Conservation (phyloP, 2,888 invertebrate species). For the Aphidius colemani region DNA sequence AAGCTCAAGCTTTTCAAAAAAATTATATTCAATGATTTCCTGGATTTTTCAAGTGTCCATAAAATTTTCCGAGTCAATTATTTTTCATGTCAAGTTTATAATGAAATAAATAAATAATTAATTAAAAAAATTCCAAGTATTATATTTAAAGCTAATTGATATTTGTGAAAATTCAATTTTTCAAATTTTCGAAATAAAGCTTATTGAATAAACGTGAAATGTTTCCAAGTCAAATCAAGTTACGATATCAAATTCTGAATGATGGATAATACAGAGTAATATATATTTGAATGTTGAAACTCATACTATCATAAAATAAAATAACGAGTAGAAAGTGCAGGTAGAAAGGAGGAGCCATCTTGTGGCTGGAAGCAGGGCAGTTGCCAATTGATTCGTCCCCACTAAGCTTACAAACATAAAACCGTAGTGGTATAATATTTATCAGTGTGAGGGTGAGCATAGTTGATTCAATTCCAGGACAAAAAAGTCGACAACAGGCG, state of each 20-base stretch:
- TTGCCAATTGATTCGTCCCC: constrained; percentile 59
- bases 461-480: constrained; percentile 57
- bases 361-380: constrained; percentile 56
- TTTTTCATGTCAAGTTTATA: too few species aligned
- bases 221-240: background rate
- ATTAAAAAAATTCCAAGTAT: too few species aligned
- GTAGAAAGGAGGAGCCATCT: constrained; percentile 59
- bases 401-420: constrained; percentile 35
- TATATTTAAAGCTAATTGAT: too few species aligned
- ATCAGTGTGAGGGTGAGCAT: constrained; percentile 41
- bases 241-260: constrained; percentile 12
- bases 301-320: constrained; percentile 17
- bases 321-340: constrained; percentile 22
- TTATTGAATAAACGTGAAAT: background rate
- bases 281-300: background rate
- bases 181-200: background rate
- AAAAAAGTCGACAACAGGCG: constrained; percentile 51
- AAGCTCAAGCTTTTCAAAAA: background rate
- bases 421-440: constrained; percentile 14
- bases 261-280: background rate
- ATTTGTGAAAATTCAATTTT: too few species aligned
- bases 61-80: too few species aligned
- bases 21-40: too few species aligned
- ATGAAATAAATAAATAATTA: too few species aligned
- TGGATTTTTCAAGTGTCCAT: too few species aligned